phyloP scores from a whole-genome alignment of 2,888 invertebrate genomes.

The Oscheius sp. region DNA sequence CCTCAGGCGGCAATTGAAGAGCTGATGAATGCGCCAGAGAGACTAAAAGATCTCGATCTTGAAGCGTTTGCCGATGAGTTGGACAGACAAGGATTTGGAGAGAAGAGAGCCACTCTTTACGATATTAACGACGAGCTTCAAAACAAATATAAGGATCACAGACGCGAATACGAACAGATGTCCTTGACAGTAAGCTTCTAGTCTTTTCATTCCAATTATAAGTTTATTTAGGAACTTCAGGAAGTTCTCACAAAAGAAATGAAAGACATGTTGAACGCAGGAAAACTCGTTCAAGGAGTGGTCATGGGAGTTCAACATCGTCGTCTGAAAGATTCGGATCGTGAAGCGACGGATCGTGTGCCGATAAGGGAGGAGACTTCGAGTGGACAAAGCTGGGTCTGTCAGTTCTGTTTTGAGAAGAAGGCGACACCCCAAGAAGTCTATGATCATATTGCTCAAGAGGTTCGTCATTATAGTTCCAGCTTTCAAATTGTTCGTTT shows the following conservation, averaged over 20 bases:
- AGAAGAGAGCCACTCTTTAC: constrained; percentile 86
- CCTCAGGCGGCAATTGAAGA: constrained; percentile 97
- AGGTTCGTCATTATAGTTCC: not conserved
- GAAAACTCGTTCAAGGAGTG: constrained; percentile 42
- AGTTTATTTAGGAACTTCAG: not conserved
- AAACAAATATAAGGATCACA: constrained; percentile 78
- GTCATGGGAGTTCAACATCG: constrained; percentile 47
- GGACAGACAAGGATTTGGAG: constrained; percentile 84
- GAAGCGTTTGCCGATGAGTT: constrained; percentile 98
- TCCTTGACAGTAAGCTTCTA: not conserved
- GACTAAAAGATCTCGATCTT: constrained; percentile 86
- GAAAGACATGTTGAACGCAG: constrained; percentile 6
- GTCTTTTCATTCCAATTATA: not conserved
- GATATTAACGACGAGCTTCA: constrained; percentile 96
- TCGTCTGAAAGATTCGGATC: constrained; percentile 22
- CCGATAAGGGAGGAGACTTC: not conserved
- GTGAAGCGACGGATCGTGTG: not conserved
- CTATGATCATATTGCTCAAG: constrained; percentile 16
- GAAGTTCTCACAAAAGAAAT: not conserved
- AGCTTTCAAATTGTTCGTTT: not conserved
- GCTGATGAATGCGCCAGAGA: constrained; percentile 88
- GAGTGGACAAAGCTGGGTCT: constrained; percentile 2
- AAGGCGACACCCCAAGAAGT: not conserved
- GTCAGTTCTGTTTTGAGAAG: constrained; percentile 10
- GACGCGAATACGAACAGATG: constrained; percentile 52